phyloP scores from a whole-genome alignment of 2,888 invertebrate genomes.

The Thereva unica region DNA sequence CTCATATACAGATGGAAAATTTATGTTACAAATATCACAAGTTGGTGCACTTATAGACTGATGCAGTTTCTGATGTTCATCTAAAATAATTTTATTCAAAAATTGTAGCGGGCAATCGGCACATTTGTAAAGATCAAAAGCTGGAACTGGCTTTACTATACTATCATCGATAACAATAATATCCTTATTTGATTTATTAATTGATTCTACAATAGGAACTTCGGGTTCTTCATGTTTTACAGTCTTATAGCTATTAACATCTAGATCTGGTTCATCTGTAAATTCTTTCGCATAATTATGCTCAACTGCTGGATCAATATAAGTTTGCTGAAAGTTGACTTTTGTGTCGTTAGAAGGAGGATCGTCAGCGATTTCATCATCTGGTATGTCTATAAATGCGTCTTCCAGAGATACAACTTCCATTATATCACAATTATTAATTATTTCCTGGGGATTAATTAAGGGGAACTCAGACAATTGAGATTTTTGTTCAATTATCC shows the following conservation, averaged over 20 bases:
- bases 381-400: slow-evolving; percentile 55
- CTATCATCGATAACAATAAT: slow-evolving; percentile 57
- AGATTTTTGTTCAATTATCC: slow-evolving; percentile 51
- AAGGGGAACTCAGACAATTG: slow-evolving; percentile 53
- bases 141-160: slow-evolving; percentile 53
- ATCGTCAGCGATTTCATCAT: slow-evolving; percentile 48
- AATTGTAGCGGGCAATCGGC: slow-evolving; percentile 31
- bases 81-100: slow-evolving; percentile 23
- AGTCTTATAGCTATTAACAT: slow-evolving; percentile 25
- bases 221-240: slow-evolving; percentile 36
- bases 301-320: slow-evolving; percentile 14
- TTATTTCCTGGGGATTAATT: slow-evolving; percentile 53
- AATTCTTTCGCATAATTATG: slow-evolving; percentile 35
- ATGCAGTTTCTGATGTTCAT: slow-evolving; percentile 30
- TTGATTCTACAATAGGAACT: neutral
- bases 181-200: slow-evolving; percentile 9
- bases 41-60: slow-evolving; percentile 34
- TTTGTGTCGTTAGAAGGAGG: neutral
- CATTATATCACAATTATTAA: slow-evolving; percentile 58
- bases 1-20: slow-evolving; percentile 35
- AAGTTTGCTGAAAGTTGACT: neutral
- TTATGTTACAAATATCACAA: slow-evolving; percentile 37
- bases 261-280: neutral
- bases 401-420: slow-evolving; percentile 57
- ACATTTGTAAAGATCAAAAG: slow-evolving; percentile 38